Evolutionary conservation across 2,888 invertebrate species (phyloP), one percentile per base, ranked within the genome.

Genomic region (Cetonia aurata): DNA sequence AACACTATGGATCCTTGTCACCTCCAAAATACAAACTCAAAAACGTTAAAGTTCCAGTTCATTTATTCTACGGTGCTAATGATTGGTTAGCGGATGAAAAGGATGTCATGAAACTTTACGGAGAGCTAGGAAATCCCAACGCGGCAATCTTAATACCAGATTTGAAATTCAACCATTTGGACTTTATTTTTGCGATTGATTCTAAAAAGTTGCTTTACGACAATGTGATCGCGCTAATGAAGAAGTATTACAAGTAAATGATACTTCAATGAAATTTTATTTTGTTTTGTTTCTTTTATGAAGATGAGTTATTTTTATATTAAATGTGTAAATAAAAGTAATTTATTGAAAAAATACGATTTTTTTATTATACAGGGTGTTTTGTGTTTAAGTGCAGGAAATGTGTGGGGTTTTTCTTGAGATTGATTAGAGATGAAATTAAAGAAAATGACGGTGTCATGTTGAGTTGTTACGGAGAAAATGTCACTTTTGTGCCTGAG

Each of bases 111-210:
- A 56, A 67, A n/a, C 66, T 77, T 46, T 73, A 70, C 70, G 68
- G 50, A 6, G 72, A 75, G 59, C 66, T 83, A 57, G 73, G 75
- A 0, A 77, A 79, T 57, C 71, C 75, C 10, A 72, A 73, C 67
- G 80, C 75, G n/a, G 77, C 77, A 69, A 76, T 80, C 44, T 73
- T 82, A 44, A 75, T 81, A 6, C 70, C 79, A 1, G 82, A 83
- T 67, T 67, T 74, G 10, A 71, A 72, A 6, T 83, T 81, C 67
- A 83, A 83, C 71, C 83, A 83, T 74, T 73, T 83, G 66, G 83
- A 83, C 72, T 83, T 78, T 62, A 67, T 81, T 52, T 80, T 74
- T 72, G 83, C 80, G 6, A 82, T 80, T 10, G 75, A 81, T 68
- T 83, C 82, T 10, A 73, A 73, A 31, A 73, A 52, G 19, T 67